Evolutionary conservation across 2,113 vertebrate genomes (phyloP).

Genomic region (Pseudolaguvia tuberculata): DNA sequence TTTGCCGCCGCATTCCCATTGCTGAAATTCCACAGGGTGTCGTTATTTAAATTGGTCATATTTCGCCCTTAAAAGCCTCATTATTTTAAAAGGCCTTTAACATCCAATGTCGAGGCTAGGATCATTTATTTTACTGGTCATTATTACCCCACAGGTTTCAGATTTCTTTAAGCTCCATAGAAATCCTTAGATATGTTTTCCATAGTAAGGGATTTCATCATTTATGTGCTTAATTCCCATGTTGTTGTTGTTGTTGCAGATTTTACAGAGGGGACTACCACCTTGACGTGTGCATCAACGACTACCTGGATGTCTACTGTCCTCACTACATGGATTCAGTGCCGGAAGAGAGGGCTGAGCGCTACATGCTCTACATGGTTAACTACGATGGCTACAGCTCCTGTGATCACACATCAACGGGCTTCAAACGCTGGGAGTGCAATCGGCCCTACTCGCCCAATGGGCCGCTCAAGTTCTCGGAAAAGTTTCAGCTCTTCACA

Average conservation of each 20-base stretch:
- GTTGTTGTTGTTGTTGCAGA: slow-evolving; percentile 69
- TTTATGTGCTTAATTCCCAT: neutral
- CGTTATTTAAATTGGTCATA: slow-evolving; percentile 57
- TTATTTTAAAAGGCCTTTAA: slow-evolving; percentile 57
- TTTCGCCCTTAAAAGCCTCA: slow-evolving; percentile 60
- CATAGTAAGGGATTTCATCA: neutral
- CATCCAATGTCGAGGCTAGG: slow-evolving; percentile 59
- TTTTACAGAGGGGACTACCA: slow-evolving; percentile 92
- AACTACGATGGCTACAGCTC: slow-evolving; percentile 98
- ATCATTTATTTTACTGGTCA: slow-evolving; percentile 61
- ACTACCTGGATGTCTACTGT: slow-evolving; percentile 96
- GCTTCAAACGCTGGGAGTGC: slow-evolving; percentile 99
- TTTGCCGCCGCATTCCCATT: slow-evolving; percentile 50
- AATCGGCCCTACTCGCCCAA: slow-evolving; percentile 91
- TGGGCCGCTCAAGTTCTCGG: slow-evolving; percentile 94
- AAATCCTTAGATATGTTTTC: neutral
- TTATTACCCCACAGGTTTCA: slow-evolving; percentile 41
- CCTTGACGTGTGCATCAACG: slow-evolving; percentile 97
- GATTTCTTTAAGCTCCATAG: slow-evolving; percentile 22
- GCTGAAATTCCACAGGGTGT: slow-evolving; percentile 55
- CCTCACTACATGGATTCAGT: slow-evolving; percentile 86
- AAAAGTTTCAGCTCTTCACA: slow-evolving; percentile 99
- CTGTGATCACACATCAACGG: slow-evolving; percentile 94
- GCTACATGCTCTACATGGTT: slow-evolving; percentile 97
- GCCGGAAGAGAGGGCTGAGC: slow-evolving; percentile 87